phyloP scores from a whole-genome alignment of 2,797 vertebrate genomes.

The Apogon talboti region DNA sequence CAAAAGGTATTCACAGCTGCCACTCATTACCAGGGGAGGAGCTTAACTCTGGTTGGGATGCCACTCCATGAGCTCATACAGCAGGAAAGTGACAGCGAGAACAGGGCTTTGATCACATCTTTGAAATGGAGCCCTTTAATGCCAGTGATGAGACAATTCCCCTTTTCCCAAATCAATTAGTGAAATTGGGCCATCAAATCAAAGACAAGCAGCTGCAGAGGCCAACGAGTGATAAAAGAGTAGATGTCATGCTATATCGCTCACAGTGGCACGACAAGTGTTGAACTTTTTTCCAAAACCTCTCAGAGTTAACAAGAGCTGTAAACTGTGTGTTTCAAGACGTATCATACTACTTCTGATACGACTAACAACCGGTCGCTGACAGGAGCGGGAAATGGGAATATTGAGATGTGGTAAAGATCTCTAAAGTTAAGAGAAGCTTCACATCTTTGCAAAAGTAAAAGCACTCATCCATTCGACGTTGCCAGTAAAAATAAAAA shows the following conservation, averaged over 20 bases:
- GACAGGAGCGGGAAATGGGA: conserved; percentile 30
- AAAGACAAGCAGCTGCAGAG: conserved; percentile 58
- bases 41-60: conserved; percentile 54
- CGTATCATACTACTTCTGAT: conserved; percentile 17
- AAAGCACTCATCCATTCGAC: conserved; percentile 16
- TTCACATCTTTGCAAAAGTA: background rate
- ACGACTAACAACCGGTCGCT: conserved; percentile 2
- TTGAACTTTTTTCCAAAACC: conserved; percentile 45
- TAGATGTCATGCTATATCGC: conserved; percentile 42
- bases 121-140: conserved; percentile 58
- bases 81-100: conserved; percentile 56
- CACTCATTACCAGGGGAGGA: conserved; percentile 62
- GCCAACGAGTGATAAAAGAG: conserved; percentile 47
- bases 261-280: conserved; percentile 15
- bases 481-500: conserved; percentile 14
- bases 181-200: conserved; percentile 55
- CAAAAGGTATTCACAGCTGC: conserved; percentile 66
- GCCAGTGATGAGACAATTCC: conserved; percentile 73
- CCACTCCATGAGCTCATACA: conserved; percentile 72
- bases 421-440: background rate
- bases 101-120: conserved; percentile 65
- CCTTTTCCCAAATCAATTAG: conserved; percentile 65
- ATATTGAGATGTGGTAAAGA: conserved; percentile 22
- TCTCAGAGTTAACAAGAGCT: conserved; percentile 26
- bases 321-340: conserved; percentile 16